Evolutionary conservation across 2,113 vertebrate species (phyloP), one percentile per base, ranked within the genome.

Genomic region (Brevimyrus niger): DNA sequence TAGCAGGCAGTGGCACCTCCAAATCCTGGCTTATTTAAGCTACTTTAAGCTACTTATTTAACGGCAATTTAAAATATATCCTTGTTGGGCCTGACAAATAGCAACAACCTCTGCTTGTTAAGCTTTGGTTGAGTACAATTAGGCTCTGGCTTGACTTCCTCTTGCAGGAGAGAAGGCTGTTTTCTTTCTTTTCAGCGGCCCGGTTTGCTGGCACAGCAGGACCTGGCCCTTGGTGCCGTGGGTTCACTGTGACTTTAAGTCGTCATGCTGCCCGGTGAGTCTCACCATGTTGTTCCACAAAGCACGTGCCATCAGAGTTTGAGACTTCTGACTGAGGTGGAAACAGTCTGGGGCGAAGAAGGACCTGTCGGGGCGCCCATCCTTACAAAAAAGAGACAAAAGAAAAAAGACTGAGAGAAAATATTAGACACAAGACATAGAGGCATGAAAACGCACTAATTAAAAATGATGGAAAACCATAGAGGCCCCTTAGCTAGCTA

Each of bases 341-440:
- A 98, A 96, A 90, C 98, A 99, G 93, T 99, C 98, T n/a, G 97
- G 96, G 6, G 97, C 91, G 51, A 99, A 97, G 93, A 93, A 97
- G 5, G 97, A 96, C 38, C 93, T 61, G 91, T 99, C 98, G 5
- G 94, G 95, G 1, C 1, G 90, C 0, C 96, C 96, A 47, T 97
- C 92, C 98, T 98, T 23, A n/a, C 17, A 7, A 31, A 87, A 90
- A 42, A n/a, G 21, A 47, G 80, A 4, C 35, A 2, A 47, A 46
- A n/a, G 19, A 15, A 84, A 76, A 76, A 17, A 35, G 31, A 51
- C 50, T 51, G 13, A 76, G 69, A 31, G 31, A 76, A 35, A 38
- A 31, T 38, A 15, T 15, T 11, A 31, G 31, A 76, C 1, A 80
- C 15, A 42, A 42, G 73, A 42, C 10, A 42, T 15, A 42, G 35